Base-by-base conservation (phyloP, 2,797 vertebrate genomes). In the Heterohyrax brucei region DNA sequence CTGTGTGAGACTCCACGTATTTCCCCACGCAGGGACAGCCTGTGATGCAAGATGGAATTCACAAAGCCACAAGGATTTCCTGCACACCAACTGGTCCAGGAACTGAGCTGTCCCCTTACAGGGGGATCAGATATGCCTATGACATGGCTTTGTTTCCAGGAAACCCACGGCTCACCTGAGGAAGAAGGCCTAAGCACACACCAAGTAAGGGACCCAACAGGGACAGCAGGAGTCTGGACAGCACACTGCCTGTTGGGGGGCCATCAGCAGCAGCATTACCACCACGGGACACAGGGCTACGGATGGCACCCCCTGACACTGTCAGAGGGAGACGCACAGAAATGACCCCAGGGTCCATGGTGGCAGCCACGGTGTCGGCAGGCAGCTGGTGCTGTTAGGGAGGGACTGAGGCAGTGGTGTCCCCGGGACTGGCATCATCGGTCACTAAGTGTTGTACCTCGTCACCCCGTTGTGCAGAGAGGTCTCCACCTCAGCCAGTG, bases 181-280 rank as follows among this genome's bases (percentile, higher is more conserved):
- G 19, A 28, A 33, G 39, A 78, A 93, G 77, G 2, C 3, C 1
- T 8, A 22, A 46, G 64, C 33, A 76, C 8, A n/a, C 3, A 30
- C n/a, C 39, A 46, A 75, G 33, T 78, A 5, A 21, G 64, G n/a
- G 68, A 81, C 66, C 64, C 78, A 46, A 18, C 0, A 2, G 7
- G 66, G 12, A 19, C 44, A 5, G 10, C 0, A 1, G 4, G 19
- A 22, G 30, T 0, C 1, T 48, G 44, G 3, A 39, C 50, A 50
- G n/a, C 9, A 1, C n/a, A 10, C 10, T 7, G 5, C 6, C 22
- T 19, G 24, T 24, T 22, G 19, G 24, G 3, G 22, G 13, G 33
- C 8, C 12, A 9, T 44, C 22, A 75, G 12, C 72, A 46, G 39
- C 53, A 56, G 53, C 12, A 53, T 12, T 16, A 16, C 18, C 53